These are phyloP conservation scores for Harpagifer antarcticus DNA, from an alignment of 2,797 vertebrate species.

Conservation along the genomic window DNA sequence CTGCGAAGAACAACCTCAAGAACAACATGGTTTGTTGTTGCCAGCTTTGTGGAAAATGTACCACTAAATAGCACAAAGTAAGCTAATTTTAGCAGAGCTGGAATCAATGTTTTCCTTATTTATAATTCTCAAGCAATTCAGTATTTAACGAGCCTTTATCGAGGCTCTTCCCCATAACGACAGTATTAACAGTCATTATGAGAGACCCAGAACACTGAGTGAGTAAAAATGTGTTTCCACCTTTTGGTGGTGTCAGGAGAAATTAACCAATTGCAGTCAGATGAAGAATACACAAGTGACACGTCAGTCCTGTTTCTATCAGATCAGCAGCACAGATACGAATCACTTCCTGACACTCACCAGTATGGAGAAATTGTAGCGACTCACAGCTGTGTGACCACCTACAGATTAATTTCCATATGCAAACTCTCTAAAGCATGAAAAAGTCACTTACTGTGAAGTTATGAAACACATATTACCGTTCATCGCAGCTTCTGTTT, in stretches of 20 bases:
- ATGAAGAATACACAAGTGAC: slow-evolving; percentile 50
- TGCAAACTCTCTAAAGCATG: slow-evolving; percentile 13
- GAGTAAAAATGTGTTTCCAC: slow-evolving; percentile 62
- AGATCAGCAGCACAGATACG: slow-evolving; percentile 53
- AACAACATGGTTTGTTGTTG: neutral
- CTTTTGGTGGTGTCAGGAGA: slow-evolving; percentile 53
- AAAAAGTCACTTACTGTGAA: neutral
- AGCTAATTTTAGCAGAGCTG: neutral
- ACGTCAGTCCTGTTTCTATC: slow-evolving; percentile 55
- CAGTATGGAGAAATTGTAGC: slow-evolving; percentile 36
- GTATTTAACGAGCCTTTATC: neutral
- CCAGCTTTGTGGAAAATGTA: neutral
- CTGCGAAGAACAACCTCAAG: neutral
- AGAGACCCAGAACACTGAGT: slow-evolving; percentile 4
- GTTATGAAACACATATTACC: neutral
- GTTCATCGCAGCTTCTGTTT: neutral
- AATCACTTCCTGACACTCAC: slow-evolving; percentile 59
- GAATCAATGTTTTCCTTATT: neutral
- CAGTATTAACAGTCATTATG: neutral
- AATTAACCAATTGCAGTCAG: slow-evolving; percentile 58
- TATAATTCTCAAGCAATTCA: neutral
- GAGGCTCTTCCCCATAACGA: neutral
- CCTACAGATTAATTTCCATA: slow-evolving; percentile 8
- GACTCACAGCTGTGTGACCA: slow-evolving; percentile 27
- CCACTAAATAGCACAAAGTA: neutral